Evolutionary conservation across 2,113 vertebrate species (phyloP).

Genomic region (Recurvirostra avosetta): DNA sequence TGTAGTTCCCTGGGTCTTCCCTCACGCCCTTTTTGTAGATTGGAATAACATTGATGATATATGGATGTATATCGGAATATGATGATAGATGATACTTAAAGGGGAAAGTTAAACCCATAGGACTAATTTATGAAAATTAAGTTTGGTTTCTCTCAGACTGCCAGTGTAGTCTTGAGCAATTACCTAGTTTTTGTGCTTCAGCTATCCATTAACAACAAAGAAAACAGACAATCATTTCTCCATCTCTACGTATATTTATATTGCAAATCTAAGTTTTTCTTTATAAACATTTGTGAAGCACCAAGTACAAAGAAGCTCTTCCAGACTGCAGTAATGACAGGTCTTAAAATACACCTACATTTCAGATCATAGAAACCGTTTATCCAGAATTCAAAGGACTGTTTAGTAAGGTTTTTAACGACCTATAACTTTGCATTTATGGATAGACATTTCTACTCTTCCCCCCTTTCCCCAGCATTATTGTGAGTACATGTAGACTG

Average conservation of each 20-base stretch:
- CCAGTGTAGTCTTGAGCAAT: neutral
- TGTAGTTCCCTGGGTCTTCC: neutral
- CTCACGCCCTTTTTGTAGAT: neutral
- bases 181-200: neutral
- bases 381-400: neutral
- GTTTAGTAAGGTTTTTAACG: neutral
- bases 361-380: neutral
- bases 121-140: neutral
- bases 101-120: neutral
- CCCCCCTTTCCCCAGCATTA: neutral
- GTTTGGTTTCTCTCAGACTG: neutral
- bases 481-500: neutral
- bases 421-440: neutral
- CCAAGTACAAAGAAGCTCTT: neutral
- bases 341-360: neutral
- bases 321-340: neutral
- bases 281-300: neutral
- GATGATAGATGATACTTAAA: neutral
- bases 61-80: neutral
- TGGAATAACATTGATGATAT: neutral
- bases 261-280: neutral
- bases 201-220: neutral
- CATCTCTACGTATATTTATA: neutral
- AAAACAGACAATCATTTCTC: neutral
- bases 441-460: neutral